Base-by-base conservation (phyloP, 2,113 vertebrate genomes). In the Chaenocephalus aceratus region DNA sequence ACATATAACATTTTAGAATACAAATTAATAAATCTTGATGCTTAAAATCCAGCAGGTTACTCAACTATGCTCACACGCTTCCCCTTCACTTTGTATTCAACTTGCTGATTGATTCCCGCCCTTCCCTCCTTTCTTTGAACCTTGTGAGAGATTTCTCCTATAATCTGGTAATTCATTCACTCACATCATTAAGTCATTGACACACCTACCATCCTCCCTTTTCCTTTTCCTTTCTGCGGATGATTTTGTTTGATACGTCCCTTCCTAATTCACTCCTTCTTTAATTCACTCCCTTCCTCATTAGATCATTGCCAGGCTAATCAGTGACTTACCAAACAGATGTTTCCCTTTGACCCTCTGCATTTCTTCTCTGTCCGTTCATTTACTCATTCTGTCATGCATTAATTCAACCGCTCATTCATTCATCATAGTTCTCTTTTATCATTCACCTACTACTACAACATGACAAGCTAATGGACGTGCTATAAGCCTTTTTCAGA, bases 391-490 rank as follows among this genome's bases (percentile, higher is more conserved):
- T 18, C 6, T n/a, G 46, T 60, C 44, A n/a, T 21, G n/a, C n/a
- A 41, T 52, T 18, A 59, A 60, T n/a, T 72, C 70, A 61, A 26
- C 30, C 49, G 5, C 16, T 44, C 18, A 36, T 14, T 65, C 56
- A 46, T 49, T 44, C 34, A 62, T 54, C 56, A 54, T 14, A 36
- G 60, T n/a, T 8, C 11, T 58, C 52, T 62, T 36, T 18, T 45
- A 48, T 49, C 26, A 34, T 30, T 67, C 65, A 64, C 48, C 68
- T 30, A 13, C 52, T 26, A 3, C 48, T 21, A 60, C 54, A 15
- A 57, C 54, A 15, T 72, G 44, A 77, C 75, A 54, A 53, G 46
- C 53, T 62, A 54, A 77, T 86, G 36, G 36, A 41, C 6, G 36
- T 5, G 23, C 30, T 4, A 30, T 30, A 30, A 0, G 30, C 23